These are phyloP conservation scores for Panthera leo DNA, from an alignment of 2,113 vertebrate species.

Conservation along the genomic window DNA sequence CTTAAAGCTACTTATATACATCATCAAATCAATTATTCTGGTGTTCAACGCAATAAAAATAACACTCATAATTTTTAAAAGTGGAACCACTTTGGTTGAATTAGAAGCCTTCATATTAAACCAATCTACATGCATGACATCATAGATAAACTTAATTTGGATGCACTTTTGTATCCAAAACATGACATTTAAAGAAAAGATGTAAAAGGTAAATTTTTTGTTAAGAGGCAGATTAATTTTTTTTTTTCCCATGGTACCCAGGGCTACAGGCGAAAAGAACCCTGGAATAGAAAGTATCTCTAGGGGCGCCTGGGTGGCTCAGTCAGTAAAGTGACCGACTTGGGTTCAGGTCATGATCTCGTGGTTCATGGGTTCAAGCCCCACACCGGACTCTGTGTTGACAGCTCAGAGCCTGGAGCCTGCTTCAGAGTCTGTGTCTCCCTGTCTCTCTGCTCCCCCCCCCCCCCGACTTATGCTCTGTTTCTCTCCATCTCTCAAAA, in stretches of 20 bases:
- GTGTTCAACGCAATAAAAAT: not conserved
- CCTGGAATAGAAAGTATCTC: not conserved
- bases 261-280: not conserved
- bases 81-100: not conserved
- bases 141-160: not conserved
- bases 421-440: too few species aligned
- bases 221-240: not conserved
- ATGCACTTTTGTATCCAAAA: not conserved
- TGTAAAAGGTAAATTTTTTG: not conserved
- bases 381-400: too few species aligned
- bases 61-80: not conserved
- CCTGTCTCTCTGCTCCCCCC: too few species aligned
- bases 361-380: too few species aligned
- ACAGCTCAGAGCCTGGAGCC: too few species aligned
- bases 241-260: not conserved
- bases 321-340: too few species aligned
- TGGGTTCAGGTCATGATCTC: too few species aligned
- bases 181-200: not conserved
- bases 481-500: too few species aligned
- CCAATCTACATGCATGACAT: not conserved
- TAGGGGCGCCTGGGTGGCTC: too few species aligned
- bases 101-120: not conserved
- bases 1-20: not conserved
- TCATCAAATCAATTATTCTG: not conserved
- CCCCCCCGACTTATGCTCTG: too few species aligned